Base-by-base conservation (phyloP, 1,140 invertebrate genomes). In the Radopholus similis region DNA sequence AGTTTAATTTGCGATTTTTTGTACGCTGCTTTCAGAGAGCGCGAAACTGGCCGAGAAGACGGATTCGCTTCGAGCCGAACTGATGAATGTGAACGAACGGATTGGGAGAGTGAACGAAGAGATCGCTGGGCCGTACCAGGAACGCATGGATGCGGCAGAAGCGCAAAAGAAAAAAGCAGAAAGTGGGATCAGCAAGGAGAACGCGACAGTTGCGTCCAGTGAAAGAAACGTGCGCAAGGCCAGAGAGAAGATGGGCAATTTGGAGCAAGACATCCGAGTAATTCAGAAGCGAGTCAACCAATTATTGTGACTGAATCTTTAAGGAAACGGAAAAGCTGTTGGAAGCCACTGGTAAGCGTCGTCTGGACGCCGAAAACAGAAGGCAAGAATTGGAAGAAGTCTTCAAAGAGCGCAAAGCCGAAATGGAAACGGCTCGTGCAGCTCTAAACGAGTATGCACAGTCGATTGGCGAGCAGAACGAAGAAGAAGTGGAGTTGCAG, bases 161-260 rank as follows among this genome's bases (percentile, higher is more conserved):
- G 89, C 88, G 68, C 87, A 88, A 53, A 88, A 91, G 2, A 88
- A 90, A 23, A 90, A 90, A 77, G 84, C 89, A 0, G 87, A 66
- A 47, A 84, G 84, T 0, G 88, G 90, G 78, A 88, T 92, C 4
- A 89, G 88, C 0, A 89, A 89, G 69, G 80, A 91, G 2, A 88
- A 88, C 59, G 90, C 93, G 2, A 90, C 88, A 3, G 88, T 92
- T n/a, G 92, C 90, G 78, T 90, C 90, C 11, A 87, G 90, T 0
- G 86, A 90, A 76, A 53, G 82, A 58, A 82, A 80, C 64, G 56
- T 83, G 11, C 71, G 68, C 32, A 83, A 83, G 66, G 34, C 67
- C 0, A 85, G 88, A 70, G 87, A 89, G 38, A 88, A 88, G 28
- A 54, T 67, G 21, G 38, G 23, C 28, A 55, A 74, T 34, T 64